These are phyloP conservation scores for Dynastes maya DNA, from an alignment of 2,888 invertebrate genomes.

Conservation along the genomic window DNA sequence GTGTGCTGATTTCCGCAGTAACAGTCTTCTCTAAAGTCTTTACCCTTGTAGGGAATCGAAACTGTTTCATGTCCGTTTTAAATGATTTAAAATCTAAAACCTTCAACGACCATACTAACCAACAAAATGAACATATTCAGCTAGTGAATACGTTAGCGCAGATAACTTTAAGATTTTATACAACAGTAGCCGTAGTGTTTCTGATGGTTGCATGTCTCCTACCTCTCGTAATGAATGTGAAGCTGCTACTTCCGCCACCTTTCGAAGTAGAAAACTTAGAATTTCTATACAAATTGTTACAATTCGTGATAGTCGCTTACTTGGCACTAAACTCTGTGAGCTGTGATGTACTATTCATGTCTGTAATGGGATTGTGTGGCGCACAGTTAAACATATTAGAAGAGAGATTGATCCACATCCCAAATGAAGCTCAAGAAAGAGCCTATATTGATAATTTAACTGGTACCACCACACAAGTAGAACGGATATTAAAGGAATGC, in stretches of 20 bases:
- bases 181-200: background rate
- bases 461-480: background rate
- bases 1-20: background rate
- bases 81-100: slow-evolving; percentile 1
- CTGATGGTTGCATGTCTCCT: slow-evolving; percentile 20
- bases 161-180: background rate
- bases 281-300: slow-evolving; percentile 35
- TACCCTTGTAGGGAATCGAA: background rate
- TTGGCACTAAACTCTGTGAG: slow-evolving; percentile 17
- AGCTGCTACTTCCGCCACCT: slow-evolving; percentile 34
- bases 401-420: slow-evolving; percentile 22
- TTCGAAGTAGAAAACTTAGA: slow-evolving; percentile 30
- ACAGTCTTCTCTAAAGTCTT: background rate
- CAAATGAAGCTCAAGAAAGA: background rate
- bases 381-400: slow-evolving; percentile 46
- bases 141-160: slow-evolving; percentile 4
- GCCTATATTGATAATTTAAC: background rate
- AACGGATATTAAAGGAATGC: slow-evolving; percentile 36
- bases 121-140: slow-evolving; percentile 19
- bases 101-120: background rate
- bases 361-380: slow-evolving; percentile 37
- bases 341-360: slow-evolving; percentile 37
- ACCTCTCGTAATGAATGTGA: slow-evolving; percentile 34
- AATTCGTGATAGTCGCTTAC: slow-evolving; percentile 8
- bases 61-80: slow-evolving; percentile 17